These are phyloP conservation scores for Ephialtes manifestator DNA, from an alignment of 2,888 invertebrate species.

Conservation along the genomic window DNA sequence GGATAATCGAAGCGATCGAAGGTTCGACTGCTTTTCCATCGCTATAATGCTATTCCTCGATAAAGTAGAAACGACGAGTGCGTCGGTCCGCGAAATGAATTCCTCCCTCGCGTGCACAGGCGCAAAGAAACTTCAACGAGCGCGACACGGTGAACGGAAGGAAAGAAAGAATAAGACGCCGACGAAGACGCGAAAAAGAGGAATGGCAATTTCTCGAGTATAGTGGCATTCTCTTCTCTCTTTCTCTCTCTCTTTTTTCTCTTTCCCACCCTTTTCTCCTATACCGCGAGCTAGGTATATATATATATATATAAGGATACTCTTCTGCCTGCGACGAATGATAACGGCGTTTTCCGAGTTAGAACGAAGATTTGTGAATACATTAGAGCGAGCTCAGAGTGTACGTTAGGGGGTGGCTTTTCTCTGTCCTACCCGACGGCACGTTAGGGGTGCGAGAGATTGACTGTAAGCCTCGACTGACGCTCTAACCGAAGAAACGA, in stretches of 20 bases:
- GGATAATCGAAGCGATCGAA: conserved; percentile 85
- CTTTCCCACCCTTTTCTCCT: conserved; percentile 10
- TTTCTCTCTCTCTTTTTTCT: conserved; percentile 12
- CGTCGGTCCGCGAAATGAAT: conserved; percentile 85
- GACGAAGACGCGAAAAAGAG: conserved; percentile 62
- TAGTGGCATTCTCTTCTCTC: conserved; percentile 5
- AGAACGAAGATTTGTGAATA: conserved; percentile 85
- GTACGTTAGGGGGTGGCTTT: conserved; percentile 69
- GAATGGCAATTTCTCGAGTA: conserved; percentile 64
- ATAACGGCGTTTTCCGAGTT: conserved; percentile 80
- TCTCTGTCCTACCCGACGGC: conserved; percentile 26
- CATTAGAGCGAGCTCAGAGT: conserved; percentile 80
- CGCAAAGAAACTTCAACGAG: conserved; percentile 63
- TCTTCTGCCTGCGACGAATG: conserved; percentile 81
- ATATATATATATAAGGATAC: conserved; percentile 44
- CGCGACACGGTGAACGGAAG: conserved; percentile 36
- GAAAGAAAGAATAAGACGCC: conserved; percentile 58
- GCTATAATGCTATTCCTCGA: conserved; percentile 57
- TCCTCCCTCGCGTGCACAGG: conserved; percentile 77
- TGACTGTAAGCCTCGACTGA: neutral
- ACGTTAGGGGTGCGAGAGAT: conserved; percentile 64
- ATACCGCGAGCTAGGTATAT: conserved; percentile 25
- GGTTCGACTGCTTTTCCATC: conserved; percentile 55
- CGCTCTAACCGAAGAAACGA: conserved; percentile 68
- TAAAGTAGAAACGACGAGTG: conserved; percentile 79